Base-by-base conservation (phyloP, 1,140 invertebrate genomes). In the Saccostrea cuccullata region DNA sequence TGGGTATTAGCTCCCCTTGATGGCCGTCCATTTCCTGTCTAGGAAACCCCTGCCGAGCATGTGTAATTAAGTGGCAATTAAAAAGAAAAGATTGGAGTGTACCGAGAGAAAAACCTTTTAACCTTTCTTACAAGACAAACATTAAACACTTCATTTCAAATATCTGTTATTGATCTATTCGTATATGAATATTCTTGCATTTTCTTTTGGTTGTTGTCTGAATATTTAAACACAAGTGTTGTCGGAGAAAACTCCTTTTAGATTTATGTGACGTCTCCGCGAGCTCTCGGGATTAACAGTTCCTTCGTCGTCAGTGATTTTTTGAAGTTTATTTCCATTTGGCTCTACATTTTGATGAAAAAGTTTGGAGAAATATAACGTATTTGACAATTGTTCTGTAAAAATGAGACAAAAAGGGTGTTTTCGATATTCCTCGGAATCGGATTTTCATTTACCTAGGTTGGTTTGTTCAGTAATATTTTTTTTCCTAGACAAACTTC, bases 91-190 rank as follows among this genome's bases (percentile, higher is more conserved):
- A 26, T 26, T 36, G 70, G 58, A 12, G 8, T 36, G 70, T 30
- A 77, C 70, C 11, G 26, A 26, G 9, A 12, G 30, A 30, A 77
- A 47, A 77, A 77, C 26, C 70, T 77, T 77, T 77, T 77, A 30
- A 77, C 70, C 70, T 36, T 36, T 40, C 23, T 13, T 77, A 77
- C 70, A 77, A 36, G 26, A 77, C 26, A 77, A 77, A 77, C 70
- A 77, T 77, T 77, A 77, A 77, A 40, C 26, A 77, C 70, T 77
- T 77, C 15, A 77, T 77, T 30, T 77, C 26, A 17, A 77, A 77
- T 77, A 77, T 77, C 26, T 77, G 70, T 30, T 26, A 77, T 77
- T 26, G 70, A 77, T 77, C 70, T 77, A 77, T 12, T 30, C 26
- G 26, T 77, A 77, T 77, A 36, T 36, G 30, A 40, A 36, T 77